Percentiles rank a stretch among this genome's conserved stretches.
Evolutionary conservation across 2,888 invertebrate genomes (phyloP).

Genomic region (Lycocerus yunnanus): DNA sequence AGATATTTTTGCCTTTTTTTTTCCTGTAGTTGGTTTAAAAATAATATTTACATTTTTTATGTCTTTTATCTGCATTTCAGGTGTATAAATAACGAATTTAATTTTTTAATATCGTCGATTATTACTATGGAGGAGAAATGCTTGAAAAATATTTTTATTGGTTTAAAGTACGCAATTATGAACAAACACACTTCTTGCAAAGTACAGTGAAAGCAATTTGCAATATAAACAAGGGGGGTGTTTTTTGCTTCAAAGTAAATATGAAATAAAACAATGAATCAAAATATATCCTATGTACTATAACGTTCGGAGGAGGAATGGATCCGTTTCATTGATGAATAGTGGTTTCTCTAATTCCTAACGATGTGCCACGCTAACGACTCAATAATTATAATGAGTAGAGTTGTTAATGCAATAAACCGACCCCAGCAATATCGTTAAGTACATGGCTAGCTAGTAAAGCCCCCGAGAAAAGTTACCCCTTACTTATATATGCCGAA

Average conservation of each 20-base stretch:
- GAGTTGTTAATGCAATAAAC: constrained; percentile 56
- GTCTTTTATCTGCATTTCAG: not conserved
- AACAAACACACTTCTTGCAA: not conserved
- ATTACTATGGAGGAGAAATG: not conserved
- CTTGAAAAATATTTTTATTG: not conserved
- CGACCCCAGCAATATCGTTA: constrained; percentile 39
- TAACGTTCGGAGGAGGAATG: constrained; percentile 10
- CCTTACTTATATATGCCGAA: constrained; percentile 24
- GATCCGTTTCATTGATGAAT: constrained; percentile 32
- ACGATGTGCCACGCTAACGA: constrained; percentile 48
- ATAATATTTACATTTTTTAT: not conserved
- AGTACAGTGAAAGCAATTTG: constrained; percentile 9
- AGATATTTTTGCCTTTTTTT: not conserved
- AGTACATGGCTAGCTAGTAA: constrained; percentile 28
- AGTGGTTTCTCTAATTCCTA: constrained; percentile 37
- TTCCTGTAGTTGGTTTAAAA: not conserved
- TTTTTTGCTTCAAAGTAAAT: not conserved
- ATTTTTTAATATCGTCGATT: not conserved
- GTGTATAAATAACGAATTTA: not conserved
- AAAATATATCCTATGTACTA: constrained; percentile 2
- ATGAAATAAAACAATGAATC: constrained; percentile 13
- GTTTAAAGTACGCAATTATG: not conserved
- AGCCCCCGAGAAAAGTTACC: constrained; percentile 23
- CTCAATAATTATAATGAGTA: constrained; percentile 56
- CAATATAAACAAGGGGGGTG: constrained; percentile 16